These are phyloP conservation scores for Gallinago media DNA, from an alignment of 2,113 vertebrate genomes.

Conservation along the genomic window DNA sequence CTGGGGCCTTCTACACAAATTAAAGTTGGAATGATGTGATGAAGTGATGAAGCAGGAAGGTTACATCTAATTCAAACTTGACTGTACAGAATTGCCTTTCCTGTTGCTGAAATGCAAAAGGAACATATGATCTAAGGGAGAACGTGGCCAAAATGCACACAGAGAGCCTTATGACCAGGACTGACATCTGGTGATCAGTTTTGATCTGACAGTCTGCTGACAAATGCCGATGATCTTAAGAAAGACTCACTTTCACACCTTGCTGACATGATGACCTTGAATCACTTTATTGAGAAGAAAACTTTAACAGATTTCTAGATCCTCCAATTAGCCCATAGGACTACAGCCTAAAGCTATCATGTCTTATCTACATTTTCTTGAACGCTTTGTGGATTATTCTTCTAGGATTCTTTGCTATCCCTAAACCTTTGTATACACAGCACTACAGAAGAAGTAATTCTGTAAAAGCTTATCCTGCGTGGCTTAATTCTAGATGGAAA, in stretches of 20 bases:
- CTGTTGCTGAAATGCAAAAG: not conserved
- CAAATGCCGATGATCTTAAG: not conserved
- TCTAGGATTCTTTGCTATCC: not conserved
- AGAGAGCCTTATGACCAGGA: not conserved
- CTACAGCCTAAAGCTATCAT: not conserved
- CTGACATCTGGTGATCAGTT: not conserved
- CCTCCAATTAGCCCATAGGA: not conserved
- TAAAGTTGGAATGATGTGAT: not conserved
- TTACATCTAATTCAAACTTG: not conserved
- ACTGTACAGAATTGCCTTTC: not conserved
- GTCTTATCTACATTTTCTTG: not conserved
- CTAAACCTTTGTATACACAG: not conserved
- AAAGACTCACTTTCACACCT: not conserved
- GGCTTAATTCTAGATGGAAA: not conserved
- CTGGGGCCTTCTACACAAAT: not conserved
- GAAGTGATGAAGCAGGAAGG: not conserved
- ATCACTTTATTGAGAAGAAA: not conserved
- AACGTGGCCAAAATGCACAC: not conserved
- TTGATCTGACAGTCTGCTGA: not conserved
- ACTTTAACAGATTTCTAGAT: not conserved
- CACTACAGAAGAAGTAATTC: not conserved
- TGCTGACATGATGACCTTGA: not conserved
- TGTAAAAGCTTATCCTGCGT: not conserved
- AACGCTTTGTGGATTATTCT: not conserved
- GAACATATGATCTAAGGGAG: not conserved